phyloP scores from a whole-genome alignment of 2,888 invertebrate genomes.

The Cloeon dipterum region DNA sequence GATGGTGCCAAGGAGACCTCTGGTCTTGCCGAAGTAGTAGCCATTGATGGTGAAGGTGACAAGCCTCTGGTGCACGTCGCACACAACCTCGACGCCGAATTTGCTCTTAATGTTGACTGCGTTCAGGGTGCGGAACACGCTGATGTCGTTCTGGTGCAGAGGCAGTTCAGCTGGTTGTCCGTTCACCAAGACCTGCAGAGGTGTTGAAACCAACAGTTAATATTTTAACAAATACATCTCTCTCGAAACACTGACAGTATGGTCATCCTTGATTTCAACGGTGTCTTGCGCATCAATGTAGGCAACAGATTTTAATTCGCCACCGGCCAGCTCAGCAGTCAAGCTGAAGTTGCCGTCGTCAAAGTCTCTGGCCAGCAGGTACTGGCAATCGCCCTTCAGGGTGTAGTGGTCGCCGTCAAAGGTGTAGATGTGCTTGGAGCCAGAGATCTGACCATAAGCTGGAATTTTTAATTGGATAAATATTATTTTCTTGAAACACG shows the following conservation, averaged over 20 bases:
- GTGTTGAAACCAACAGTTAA: slow-evolving; percentile 3
- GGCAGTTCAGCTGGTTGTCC: slow-evolving; percentile 48
- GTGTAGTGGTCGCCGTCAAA: slow-evolving; percentile 66
- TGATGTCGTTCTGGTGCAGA: slow-evolving; percentile 28
- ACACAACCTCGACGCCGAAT: slow-evolving; percentile 37
- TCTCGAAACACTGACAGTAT: slow-evolving; percentile 30
- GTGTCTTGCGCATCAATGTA: slow-evolving; percentile 42
- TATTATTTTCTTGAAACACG: background rate
- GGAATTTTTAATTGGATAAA: too few relatives aligned
- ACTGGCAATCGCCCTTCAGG: slow-evolving; percentile 61
- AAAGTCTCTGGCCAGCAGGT: slow-evolving; percentile 62
- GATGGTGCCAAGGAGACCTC: slow-evolving; percentile 71
- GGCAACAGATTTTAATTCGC: slow-evolving; percentile 39
- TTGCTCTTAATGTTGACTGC: slow-evolving; percentile 28
- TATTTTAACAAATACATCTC: background rate
- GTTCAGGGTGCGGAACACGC: slow-evolving; percentile 29
- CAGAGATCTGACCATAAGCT: slow-evolving; percentile 46
- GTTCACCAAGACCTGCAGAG: slow-evolving; percentile 33
- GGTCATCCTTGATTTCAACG: slow-evolving; percentile 37
- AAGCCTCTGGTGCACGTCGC: slow-evolving; percentile 33
- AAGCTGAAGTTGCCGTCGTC: slow-evolving; percentile 71
- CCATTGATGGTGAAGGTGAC: slow-evolving; percentile 54
- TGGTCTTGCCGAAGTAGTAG: slow-evolving; percentile 66
- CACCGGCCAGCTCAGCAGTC: slow-evolving; percentile 41
- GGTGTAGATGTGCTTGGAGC: slow-evolving; percentile 68